A percentile compares a stretch with the other conserved stretches of the same genome.
These are phyloP conservation scores for Petroica traversi DNA, from an alignment of 2,113 vertebrate species.

Conservation along the genomic window DNA sequence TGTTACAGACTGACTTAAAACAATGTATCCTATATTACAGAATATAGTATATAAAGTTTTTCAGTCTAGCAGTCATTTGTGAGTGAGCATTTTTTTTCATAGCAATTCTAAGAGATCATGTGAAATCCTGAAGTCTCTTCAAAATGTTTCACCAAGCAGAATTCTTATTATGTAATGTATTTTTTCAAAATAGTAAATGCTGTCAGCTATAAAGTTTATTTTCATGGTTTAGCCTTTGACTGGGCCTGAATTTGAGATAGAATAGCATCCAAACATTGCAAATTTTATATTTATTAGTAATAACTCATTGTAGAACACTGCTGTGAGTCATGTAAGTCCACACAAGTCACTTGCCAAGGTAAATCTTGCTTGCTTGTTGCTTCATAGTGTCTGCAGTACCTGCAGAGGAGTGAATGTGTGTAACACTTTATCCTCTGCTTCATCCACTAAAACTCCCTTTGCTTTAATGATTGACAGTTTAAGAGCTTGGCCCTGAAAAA, in stretches of 20 bases:
- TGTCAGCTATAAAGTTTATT: not conserved
- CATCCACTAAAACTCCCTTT: not conserved
- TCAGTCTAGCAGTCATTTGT: not conserved
- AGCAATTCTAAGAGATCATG: not conserved
- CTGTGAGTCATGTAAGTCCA: not conserved
- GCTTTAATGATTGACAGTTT: not conserved
- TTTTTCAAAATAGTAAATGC: not conserved
- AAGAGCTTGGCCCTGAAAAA: not conserved
- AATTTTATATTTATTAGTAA: not conserved
- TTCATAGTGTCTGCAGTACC: not conserved
- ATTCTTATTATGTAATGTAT: not conserved
- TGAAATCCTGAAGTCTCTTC: not conserved
- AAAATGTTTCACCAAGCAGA: not conserved
- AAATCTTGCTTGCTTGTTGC: not conserved
- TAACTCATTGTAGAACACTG: not conserved
- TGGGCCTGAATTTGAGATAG: not conserved
- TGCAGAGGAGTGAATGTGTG: not conserved
- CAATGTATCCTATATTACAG: accelerated
- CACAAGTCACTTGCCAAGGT: not conserved
- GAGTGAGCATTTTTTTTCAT: not conserved
- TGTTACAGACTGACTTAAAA: not conserved
- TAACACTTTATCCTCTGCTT: not conserved
- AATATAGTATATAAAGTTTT: not conserved
- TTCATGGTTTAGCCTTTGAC: not conserved
- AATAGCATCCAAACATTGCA: not conserved